Percentiles rank a stretch among this genome's conserved stretches.
These are phyloP conservation scores for Pagrus major DNA, from an alignment of 2,113 vertebrate genomes.

Conservation along the genomic window DNA sequence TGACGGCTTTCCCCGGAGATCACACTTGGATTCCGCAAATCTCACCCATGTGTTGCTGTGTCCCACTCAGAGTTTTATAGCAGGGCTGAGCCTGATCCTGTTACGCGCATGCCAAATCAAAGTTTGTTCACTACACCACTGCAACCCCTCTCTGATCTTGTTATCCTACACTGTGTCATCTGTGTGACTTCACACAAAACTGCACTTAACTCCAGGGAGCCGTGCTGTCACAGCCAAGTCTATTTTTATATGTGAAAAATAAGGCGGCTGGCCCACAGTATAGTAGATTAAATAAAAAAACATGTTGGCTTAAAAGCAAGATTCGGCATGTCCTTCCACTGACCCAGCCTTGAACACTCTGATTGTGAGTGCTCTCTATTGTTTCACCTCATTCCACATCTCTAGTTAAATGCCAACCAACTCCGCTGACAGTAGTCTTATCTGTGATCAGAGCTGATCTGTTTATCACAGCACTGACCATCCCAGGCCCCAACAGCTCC, in stretches of 20 bases:
- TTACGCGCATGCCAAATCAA: slow-evolving; percentile 24
- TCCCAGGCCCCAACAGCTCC: slow-evolving; percentile 33
- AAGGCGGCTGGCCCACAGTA: slow-evolving; percentile 3
- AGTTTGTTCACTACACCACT: slow-evolving; percentile 30
- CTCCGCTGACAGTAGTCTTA: slow-evolving; percentile 39
- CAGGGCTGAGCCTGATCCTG: slow-evolving; percentile 17
- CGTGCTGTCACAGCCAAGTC: slow-evolving; percentile 6
- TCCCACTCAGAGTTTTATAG: slow-evolving; percentile 38
- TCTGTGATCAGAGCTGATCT: slow-evolving; percentile 49
- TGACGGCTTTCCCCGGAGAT: slow-evolving; percentile 53
- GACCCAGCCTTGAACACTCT: slow-evolving; percentile 20
- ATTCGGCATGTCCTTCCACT: slow-evolving; percentile 34
- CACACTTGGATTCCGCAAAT: slow-evolving; percentile 75
- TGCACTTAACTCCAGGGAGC: slow-evolving; percentile 27
- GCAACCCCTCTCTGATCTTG: slow-evolving; percentile 35
- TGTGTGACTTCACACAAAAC: slow-evolving; percentile 22
- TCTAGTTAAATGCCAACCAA: slow-evolving; percentile 23
- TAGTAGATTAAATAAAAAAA: slow-evolving; percentile 8
- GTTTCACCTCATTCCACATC: slow-evolving; percentile 60
- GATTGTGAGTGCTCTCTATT: slow-evolving; percentile 24
- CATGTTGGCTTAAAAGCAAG: slow-evolving; percentile 5
- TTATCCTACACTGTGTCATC: slow-evolving; percentile 38
- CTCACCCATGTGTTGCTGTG: slow-evolving; percentile 66
- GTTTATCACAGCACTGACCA: slow-evolving; percentile 34
- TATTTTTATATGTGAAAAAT: slow-evolving; percentile 37